Conservation (phyloP, 1,140 invertebrate species). For the Neodiprion pinetum region DNA sequence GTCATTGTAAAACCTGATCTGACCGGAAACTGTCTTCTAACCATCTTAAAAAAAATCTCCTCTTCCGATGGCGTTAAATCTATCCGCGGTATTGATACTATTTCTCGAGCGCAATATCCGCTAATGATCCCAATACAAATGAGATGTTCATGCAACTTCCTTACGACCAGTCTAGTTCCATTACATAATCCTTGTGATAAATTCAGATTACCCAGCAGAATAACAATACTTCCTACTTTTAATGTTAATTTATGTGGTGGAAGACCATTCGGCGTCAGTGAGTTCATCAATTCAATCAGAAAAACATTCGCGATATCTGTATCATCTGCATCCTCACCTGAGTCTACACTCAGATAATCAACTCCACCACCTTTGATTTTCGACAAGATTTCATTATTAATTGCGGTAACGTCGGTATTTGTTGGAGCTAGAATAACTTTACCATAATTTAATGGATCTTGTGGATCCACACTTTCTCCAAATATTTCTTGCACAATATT, state of each 20-base stretch:
- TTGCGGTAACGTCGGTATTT: conserved; percentile 17
- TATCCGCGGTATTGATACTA: conserved; percentile 50
- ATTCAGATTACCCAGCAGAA: conserved; percentile 50
- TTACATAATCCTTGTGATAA: conserved; percentile 53
- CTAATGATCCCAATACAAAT: conserved; percentile 56
- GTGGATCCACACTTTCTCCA: conserved; percentile 9
- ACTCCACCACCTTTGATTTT: background rate
- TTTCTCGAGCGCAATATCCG: conserved; percentile 54
- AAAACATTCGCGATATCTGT: conserved; percentile 10
- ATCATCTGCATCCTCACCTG: conserved; percentile 10
- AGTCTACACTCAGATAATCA: conserved; percentile 19
- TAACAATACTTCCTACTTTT: conserved; percentile 22
- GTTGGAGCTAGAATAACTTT: conserved; percentile 15
- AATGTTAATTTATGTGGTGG: conserved; percentile 6
- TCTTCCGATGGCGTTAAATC: conserved; percentile 8
- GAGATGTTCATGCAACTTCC: conserved; percentile 48
- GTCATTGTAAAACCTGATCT: conserved; percentile 63
- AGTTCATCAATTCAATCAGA: conserved; percentile 18
- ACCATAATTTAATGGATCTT: background rate
- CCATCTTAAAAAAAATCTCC: conserved; percentile 13
- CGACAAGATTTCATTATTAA: conserved; percentile 18
- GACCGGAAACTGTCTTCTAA: conserved; percentile 56
- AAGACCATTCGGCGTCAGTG: conserved; percentile 19
- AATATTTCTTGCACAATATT: conserved; percentile 18
- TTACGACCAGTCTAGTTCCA: conserved; percentile 52